These are phyloP conservation scores for Leuctra nigra DNA, from an alignment of 2,888 invertebrate genomes.

Conservation along the genomic window DNA sequence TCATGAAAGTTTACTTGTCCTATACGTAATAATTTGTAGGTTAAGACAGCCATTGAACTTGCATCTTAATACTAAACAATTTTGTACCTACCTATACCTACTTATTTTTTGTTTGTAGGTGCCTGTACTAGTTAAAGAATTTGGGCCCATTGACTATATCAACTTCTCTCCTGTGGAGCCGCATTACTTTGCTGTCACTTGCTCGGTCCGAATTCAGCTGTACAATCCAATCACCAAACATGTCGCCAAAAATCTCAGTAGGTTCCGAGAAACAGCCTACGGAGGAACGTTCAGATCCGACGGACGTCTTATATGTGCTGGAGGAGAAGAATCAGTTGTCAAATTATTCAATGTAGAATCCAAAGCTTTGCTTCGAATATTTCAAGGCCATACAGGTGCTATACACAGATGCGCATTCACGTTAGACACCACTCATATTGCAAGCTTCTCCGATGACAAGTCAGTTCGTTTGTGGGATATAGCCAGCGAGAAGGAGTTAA, in stretches of 20 bases:
- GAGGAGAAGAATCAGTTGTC: constrained; percentile 82
- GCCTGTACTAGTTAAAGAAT: constrained; percentile 85
- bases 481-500: constrained; percentile 66
- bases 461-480: constrained; percentile 87
- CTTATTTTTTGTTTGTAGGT: constrained; percentile 48
- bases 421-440: constrained; percentile 66
- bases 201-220: constrained; percentile 79
- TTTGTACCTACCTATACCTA: too few relatives aligned
- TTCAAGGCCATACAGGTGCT: constrained; percentile 71
- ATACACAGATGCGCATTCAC: constrained; percentile 80
- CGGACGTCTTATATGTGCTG: constrained; percentile 77
- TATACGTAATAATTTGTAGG: too few relatives aligned
- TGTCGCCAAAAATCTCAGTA: constrained; percentile 72
- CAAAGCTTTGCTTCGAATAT: constrained; percentile 74
- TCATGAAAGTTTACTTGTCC: too few relatives aligned
- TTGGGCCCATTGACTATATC: constrained; percentile 84
- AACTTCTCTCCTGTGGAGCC: constrained; percentile 87
- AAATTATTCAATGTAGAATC: constrained; percentile 83
- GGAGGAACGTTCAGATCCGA: constrained; percentile 79
- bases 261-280: constrained; percentile 76
- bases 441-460: constrained; percentile 90
- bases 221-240: constrained; percentile 82
- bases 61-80: too few relatives aligned
- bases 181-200: constrained; percentile 87
- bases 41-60: too few relatives aligned